phyloP scores from a whole-genome alignment of 2,797 vertebrate genomes.

The Sphaeramia orbicularis region DNA sequence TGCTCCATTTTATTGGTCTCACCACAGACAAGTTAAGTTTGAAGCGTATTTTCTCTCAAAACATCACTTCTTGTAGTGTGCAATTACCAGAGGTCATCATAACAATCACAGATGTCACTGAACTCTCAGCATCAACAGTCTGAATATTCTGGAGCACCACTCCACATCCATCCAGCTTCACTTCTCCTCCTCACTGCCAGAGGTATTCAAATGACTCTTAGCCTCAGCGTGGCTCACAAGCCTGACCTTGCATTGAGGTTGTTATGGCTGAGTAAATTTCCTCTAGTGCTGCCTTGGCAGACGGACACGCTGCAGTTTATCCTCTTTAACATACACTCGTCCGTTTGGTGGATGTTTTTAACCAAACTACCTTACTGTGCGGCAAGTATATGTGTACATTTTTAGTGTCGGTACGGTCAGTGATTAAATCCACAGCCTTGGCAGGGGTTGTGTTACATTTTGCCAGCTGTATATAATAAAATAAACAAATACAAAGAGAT shows the following conservation, averaged over 20 bases:
- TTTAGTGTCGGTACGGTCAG: constrained; percentile 42
- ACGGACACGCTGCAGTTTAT: constrained; percentile 20
- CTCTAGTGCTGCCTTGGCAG: constrained; percentile 61
- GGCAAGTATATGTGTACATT: constrained; percentile 19
- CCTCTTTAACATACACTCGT: constrained; percentile 27
- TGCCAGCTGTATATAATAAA: constrained; percentile 14
- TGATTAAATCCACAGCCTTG: constrained; percentile 48
- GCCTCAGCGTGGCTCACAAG: constrained; percentile 42
- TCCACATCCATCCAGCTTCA: constrained; percentile 18
- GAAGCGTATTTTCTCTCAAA: constrained; percentile 67
- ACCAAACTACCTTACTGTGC: constrained; percentile 3
- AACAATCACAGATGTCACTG: constrained; percentile 51
- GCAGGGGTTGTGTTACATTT: constrained; percentile 18
- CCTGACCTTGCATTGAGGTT: constrained; percentile 59
- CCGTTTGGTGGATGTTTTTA: constrained; percentile 37
- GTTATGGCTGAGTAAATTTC: constrained; percentile 60
- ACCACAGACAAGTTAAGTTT: constrained; percentile 64
- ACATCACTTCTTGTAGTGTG: constrained; percentile 61
- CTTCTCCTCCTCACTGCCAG: constrained; percentile 38
- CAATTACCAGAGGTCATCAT: constrained; percentile 65
- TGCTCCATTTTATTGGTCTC: constrained; percentile 44
- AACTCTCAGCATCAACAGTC: constrained; percentile 48
- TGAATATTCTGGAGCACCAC: constrained; percentile 36
- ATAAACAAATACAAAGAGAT: constrained; percentile 25
- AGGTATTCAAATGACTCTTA: constrained; percentile 38